Evolutionary conservation across 2,113 vertebrate genomes (phyloP).

Genomic region (Lepus europaeus): DNA sequence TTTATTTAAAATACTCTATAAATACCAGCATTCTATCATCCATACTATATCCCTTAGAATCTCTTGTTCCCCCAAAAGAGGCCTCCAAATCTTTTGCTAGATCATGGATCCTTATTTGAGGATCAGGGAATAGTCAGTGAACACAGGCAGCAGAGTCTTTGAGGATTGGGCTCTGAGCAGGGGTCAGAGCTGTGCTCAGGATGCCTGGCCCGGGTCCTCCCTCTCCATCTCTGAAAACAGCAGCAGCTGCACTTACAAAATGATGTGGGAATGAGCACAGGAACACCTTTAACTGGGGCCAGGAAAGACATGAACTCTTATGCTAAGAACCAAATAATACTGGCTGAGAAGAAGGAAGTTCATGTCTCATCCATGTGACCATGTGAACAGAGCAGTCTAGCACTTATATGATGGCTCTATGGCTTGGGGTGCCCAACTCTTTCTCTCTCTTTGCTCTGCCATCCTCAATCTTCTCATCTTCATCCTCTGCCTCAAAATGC

Average conservation of each 20-base stretch:
- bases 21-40: background rate
- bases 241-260: background rate
- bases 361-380: background rate
- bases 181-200: background rate
- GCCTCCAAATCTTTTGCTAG: background rate
- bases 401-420: accelerated
- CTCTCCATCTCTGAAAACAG: background rate
- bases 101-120: background rate
- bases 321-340: background rate
- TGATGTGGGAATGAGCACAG: background rate
- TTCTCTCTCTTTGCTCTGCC: background rate
- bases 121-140: background rate
- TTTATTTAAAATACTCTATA: background rate
- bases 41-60: background rate
- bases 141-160: background rate
- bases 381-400: accelerated
- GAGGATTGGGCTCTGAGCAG: background rate
- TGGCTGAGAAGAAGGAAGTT: background rate
- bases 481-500: background rate
- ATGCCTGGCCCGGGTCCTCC: background rate
- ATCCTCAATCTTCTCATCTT: too few relatives aligned
- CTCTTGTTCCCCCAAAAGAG: background rate
- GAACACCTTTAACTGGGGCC: background rate
- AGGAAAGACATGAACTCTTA: background rate
- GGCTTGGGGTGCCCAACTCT: background rate